Percentiles rank a stretch among this genome's conserved stretches.
Conservation (phyloP, 2,888 invertebrate species). For the Chymomyza procnemis region DNA sequence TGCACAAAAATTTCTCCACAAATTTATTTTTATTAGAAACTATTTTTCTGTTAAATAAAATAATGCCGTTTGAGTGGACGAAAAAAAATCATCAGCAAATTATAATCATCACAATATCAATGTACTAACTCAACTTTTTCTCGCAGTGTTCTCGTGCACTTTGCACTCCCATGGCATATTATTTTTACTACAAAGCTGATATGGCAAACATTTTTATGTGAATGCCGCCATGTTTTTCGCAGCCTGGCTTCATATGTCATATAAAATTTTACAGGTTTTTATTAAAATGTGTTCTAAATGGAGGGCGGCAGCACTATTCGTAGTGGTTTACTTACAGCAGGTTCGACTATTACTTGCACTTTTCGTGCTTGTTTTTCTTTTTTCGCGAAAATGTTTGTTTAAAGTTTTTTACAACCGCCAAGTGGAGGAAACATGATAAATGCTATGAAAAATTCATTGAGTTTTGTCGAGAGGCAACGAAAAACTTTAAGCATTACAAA, state of each 20-base stretch:
- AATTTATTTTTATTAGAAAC: too few species aligned
- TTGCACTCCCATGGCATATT: constrained; percentile 22
- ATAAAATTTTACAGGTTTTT: constrained; percentile 63
- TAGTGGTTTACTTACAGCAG: background rate
- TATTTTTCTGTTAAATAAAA: too few species aligned
- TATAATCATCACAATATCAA: too few species aligned
- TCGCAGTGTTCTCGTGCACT: constrained; percentile 33
- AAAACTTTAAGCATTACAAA: constrained; percentile 49
- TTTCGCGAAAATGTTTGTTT: constrained; percentile 10
- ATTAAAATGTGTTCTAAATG: constrained; percentile 56
- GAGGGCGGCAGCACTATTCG: background rate
- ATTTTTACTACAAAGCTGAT: constrained; percentile 10
- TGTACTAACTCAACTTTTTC: constrained; percentile 26
- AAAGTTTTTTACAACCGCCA: background rate
- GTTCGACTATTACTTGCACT: constrained; percentile 58
- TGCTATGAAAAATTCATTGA: constrained; percentile 47
- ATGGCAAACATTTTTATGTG: constrained; percentile 43
- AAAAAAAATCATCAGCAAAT: too few species aligned
- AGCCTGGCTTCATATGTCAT: constrained; percentile 31
- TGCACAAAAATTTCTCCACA: too few species aligned
- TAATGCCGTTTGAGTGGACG: too few species aligned
- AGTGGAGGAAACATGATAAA: background rate
- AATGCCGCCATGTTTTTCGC: constrained; percentile 25
- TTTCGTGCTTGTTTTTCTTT: constrained; percentile 24
- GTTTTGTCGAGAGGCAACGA: background rate